phyloP scores from a whole-genome alignment of 2,113 vertebrate species.

The Campylomormyrus tamandua region DNA sequence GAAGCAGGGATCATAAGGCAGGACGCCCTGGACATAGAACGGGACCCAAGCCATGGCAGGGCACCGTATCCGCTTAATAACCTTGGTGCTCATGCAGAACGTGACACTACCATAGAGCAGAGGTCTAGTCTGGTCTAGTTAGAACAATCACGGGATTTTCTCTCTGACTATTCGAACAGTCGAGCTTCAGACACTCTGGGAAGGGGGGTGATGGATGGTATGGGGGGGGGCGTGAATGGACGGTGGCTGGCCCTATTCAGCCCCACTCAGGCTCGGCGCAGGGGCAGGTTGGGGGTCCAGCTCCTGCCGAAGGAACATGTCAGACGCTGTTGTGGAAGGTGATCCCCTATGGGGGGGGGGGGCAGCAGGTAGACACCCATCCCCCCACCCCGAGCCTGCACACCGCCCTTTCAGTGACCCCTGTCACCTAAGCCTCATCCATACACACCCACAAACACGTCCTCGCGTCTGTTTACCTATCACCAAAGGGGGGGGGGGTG shows the following conservation, averaged over 20 bases:
- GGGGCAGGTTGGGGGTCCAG: constrained; percentile 18
- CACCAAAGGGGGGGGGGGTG: neutral
- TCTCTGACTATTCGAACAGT: neutral
- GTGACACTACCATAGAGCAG: neutral
- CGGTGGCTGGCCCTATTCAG: constrained; percentile 17
- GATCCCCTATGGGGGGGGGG: constrained; percentile 28
- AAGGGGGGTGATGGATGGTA: constrained; percentile 43
- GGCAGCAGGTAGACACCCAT: too few relatives aligned
- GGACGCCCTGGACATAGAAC: neutral
- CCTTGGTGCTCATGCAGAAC: neutral
- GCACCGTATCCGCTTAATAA: neutral
- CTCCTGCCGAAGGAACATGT: constrained; percentile 41
- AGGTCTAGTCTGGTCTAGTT: neutral
- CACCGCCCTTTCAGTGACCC: too few relatives aligned
- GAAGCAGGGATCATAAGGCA: neutral
- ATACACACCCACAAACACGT: too few relatives aligned
- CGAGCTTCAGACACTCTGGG: constrained; percentile 35
- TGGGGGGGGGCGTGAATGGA: constrained; percentile 27
- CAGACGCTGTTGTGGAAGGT: constrained; percentile 28
- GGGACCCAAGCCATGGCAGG: neutral
- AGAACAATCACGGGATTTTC: neutral
- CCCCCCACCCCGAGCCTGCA: too few relatives aligned
- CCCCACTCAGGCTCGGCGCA: constrained; percentile 23
- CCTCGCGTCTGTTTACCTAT: neutral
- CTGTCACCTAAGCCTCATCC: too few relatives aligned